Evolutionary conservation across 2,113 vertebrate genomes (phyloP).

Genomic region (Nesogale talazaci): DNA sequence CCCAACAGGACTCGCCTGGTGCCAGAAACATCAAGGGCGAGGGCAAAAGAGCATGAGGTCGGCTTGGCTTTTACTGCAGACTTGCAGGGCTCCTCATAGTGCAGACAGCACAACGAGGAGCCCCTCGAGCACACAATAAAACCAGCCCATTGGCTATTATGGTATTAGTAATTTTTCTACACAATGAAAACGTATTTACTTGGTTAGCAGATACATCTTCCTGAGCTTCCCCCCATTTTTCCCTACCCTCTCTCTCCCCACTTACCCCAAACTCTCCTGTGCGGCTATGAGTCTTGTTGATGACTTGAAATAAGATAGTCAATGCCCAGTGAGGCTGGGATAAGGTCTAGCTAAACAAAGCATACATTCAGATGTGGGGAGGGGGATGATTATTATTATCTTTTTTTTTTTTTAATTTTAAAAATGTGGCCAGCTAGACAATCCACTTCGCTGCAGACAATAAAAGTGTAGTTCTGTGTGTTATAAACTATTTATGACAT

Average conservation of each 20-base stretch:
- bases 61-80: slow-evolving; percentile 82
- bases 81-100: slow-evolving; percentile 81
- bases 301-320: slow-evolving; percentile 74
- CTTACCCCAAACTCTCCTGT: background rate
- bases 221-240: slow-evolving; percentile 53
- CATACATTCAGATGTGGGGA: slow-evolving; percentile 76
- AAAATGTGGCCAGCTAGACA: slow-evolving; percentile 83
- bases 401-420: slow-evolving; percentile 73
- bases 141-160: slow-evolving; percentile 78
- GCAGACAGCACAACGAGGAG: slow-evolving; percentile 82
- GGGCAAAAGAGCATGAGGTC: slow-evolving; percentile 69
- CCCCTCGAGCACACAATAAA: slow-evolving; percentile 83
- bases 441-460: slow-evolving; percentile 85
- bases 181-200: slow-evolving; percentile 82
- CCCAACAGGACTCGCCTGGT: slow-evolving; percentile 79
- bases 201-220: slow-evolving; percentile 77
- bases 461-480: slow-evolving; percentile 85
- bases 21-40: slow-evolving; percentile 75
- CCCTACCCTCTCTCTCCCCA: slow-evolving; percentile 1
- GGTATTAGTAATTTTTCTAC: slow-evolving; percentile 82
- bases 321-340: slow-evolving; percentile 77
- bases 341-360: slow-evolving; percentile 77
- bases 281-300: slow-evolving; percentile 10
- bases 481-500: slow-evolving; percentile 90
- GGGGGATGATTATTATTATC: background rate